phyloP scores from a whole-genome alignment of 2,797 vertebrate genomes.

The Cynodonichthys magdalenae region DNA sequence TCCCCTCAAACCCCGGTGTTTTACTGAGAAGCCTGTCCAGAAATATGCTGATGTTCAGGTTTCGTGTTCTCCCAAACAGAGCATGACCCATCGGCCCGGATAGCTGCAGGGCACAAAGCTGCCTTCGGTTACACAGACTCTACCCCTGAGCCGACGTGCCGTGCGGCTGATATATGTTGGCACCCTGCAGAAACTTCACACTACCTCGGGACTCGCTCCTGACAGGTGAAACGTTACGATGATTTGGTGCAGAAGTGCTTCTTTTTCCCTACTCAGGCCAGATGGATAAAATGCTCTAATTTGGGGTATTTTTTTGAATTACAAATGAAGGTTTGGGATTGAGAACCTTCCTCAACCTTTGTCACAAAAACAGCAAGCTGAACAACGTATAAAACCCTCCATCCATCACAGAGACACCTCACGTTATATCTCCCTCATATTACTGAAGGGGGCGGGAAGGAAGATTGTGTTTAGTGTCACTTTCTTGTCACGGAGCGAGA shows the following conservation, averaged over 20 bases:
- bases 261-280: neutral
- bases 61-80: constrained; percentile 42
- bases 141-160: constrained; percentile 36
- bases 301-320: neutral
- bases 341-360: neutral
- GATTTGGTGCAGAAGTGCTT: neutral
- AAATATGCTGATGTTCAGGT: constrained; percentile 78
- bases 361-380: constrained; percentile 43
- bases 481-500: neutral
- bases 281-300: neutral
- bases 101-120: constrained; percentile 44
- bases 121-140: constrained; percentile 38
- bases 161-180: constrained; percentile 45
- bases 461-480: neutral
- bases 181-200: constrained; percentile 29
- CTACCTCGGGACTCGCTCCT: constrained; percentile 23
- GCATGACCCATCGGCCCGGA: constrained; percentile 54
- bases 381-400: constrained; percentile 26
- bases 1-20: constrained; percentile 29
- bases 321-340: constrained; percentile 18
- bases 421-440: too few relatives aligned
- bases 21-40: constrained; percentile 38
- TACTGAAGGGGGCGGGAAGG: neutral
- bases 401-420: constrained; percentile 29
- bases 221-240: constrained; percentile 25